phyloP scores from a whole-genome alignment of 2,113 vertebrate genomes.

The Pluvialis apricaria region DNA sequence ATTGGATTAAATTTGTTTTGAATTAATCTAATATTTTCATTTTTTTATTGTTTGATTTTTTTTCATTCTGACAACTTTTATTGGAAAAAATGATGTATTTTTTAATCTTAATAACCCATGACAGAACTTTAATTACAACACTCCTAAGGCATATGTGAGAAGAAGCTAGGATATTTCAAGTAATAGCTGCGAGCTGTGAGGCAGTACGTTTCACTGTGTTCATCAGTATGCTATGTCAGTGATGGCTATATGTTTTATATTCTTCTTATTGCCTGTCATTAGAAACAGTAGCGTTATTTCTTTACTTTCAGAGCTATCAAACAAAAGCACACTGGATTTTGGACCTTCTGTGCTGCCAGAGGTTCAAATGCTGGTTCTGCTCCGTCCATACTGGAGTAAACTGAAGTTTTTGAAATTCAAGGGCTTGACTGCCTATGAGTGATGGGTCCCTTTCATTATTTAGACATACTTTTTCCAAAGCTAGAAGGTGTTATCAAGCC shows the following conservation, averaged over 20 bases:
- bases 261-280: neutral
- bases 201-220: neutral
- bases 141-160: neutral
- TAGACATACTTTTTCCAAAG: neutral
- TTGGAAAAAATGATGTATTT: neutral
- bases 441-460: neutral
- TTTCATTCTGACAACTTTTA: neutral
- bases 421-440: neutral
- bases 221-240: neutral
- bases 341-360: neutral
- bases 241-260: neutral
- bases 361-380: neutral
- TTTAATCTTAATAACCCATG: neutral
- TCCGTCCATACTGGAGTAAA: neutral
- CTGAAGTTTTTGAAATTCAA: neutral
- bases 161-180: neutral
- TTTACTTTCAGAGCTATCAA: neutral
- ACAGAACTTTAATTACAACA: neutral
- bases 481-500: neutral
- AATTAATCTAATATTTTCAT: neutral
- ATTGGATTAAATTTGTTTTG: neutral
- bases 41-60: neutral
- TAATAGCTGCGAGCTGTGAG: neutral
- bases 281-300: neutral
- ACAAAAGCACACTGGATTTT: neutral